phyloP scores from a whole-genome alignment of 1,140 invertebrate species.

The Temnothorax longispinosus region DNA sequence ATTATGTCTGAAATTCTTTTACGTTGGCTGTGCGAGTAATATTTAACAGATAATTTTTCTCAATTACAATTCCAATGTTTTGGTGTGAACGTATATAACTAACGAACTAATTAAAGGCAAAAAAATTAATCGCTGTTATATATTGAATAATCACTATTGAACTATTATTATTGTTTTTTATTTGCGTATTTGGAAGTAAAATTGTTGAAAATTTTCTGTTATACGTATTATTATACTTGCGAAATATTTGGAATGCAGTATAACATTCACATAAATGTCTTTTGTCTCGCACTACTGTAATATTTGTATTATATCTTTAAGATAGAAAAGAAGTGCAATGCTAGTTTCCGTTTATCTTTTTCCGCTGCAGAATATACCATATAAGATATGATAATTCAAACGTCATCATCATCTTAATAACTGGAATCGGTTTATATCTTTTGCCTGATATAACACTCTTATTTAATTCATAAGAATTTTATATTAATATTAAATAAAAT shows the following conservation, averaged over 20 bases:
- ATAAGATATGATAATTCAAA: not conserved
- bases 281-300: not conserved
- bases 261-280: not conserved
- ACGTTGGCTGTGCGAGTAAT: not conserved
- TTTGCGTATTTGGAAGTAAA: not conserved
- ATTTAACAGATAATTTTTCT: not conserved
- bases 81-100: not conserved
- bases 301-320: not conserved
- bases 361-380: not conserved
- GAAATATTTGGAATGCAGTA: not conserved
- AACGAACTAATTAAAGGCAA: not conserved
- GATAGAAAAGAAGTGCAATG: not conserved
- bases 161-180: not conserved
- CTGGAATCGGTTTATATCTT: not conserved
- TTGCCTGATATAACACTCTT: not conserved
- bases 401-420: not conserved
- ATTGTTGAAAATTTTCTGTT: not conserved
- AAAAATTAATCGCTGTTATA: not conserved
- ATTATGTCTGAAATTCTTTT: not conserved
- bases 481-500: not conserved
- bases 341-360: not conserved
- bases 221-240: not conserved
- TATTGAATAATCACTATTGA: not conserved
- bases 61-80: not conserved
- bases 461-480: not conserved